These are phyloP conservation scores for Leptosomus discolor DNA, from an alignment of 2,113 vertebrate genomes.

Conservation along the genomic window DNA sequence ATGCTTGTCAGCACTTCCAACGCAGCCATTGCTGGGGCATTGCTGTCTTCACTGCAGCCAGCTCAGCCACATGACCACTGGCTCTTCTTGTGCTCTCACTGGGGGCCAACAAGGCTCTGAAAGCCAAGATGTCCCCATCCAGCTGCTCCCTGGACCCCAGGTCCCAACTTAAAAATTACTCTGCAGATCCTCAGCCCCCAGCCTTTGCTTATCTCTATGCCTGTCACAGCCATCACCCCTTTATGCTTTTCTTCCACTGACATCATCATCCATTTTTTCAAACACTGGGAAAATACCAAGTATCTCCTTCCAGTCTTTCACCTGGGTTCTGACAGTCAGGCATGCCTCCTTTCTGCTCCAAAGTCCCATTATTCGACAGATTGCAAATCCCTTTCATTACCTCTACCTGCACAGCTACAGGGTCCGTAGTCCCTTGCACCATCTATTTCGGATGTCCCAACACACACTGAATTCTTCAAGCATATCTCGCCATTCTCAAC, in stretches of 20 bases:
- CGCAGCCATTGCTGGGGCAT: background rate
- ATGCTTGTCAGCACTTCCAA: background rate
- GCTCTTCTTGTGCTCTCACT: background rate
- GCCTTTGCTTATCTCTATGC: background rate
- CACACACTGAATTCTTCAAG: background rate
- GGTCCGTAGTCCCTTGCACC: background rate
- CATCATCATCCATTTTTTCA: background rate
- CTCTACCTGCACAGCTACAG: background rate
- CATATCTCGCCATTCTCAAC: background rate
- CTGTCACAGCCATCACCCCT: background rate
- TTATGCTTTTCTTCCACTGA: background rate
- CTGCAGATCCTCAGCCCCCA: background rate
- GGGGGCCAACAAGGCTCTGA: background rate
- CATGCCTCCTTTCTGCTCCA: background rate
- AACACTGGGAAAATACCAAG: background rate
- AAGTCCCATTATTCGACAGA: background rate
- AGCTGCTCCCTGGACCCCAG: background rate
- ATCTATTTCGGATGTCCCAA: slow-evolving; percentile 21
- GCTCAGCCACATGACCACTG: rapidly evolving
- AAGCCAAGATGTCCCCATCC: background rate
- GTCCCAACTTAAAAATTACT: background rate
- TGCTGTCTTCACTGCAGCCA: background rate
- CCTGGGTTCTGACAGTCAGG: background rate
- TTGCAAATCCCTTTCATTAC: background rate
- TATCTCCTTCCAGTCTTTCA: background rate